Evolutionary conservation across 2,888 invertebrate genomes (phyloP), one percentile per base, ranked within the genome.

Genomic region (Sphaerophoria rueppellii): DNA sequence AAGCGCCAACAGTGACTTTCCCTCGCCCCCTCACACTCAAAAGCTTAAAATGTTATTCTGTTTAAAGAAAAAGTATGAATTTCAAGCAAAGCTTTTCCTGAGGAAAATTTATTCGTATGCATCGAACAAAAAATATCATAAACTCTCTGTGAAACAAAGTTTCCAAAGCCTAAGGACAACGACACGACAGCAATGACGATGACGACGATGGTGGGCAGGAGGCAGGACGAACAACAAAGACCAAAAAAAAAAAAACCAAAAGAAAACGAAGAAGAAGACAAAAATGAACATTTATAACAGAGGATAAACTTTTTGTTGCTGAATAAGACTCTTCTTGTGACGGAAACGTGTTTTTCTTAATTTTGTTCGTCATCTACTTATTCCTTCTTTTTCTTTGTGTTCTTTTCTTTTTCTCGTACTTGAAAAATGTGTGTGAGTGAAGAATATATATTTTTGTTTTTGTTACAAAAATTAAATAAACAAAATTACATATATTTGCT

Each of bases 281-380:
- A 24, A 24, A 24, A 37, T 35, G 14, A 37, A 37, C 37, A 37
- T 58, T 58, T 37, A 46, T 24, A 61, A 43, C 52, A 52, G 24
- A n/a, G 32, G 43, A 61, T 61, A 61, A 61, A 61, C 43, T 61
- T 61, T 60, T 61, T 43, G 60, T 61, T 43, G 43, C 16, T 24
- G 32, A 61, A 43, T 43, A 46, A 61, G 16, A 24, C 43, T 61
- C n/a, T 60, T 60, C 43, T 60, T 60, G 1, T 60, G 16, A 6
- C 40, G 14, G 14, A 9, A 57, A 57, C 9, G 35, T 57, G 57
- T 57, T 57, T 12, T 46, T 37, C 57, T 35, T 57, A 57, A 37
- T 57, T 35, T 35, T 57, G 9, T 9, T 6, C 12, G 40, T 24
- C 24, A 24, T 24, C 24, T 24, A 24, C 16, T 37, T n/a, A n/a